Evolutionary conservation across 2,797 vertebrate species (phyloP).

Genomic region (Sebastes ruberrimus): DNA sequence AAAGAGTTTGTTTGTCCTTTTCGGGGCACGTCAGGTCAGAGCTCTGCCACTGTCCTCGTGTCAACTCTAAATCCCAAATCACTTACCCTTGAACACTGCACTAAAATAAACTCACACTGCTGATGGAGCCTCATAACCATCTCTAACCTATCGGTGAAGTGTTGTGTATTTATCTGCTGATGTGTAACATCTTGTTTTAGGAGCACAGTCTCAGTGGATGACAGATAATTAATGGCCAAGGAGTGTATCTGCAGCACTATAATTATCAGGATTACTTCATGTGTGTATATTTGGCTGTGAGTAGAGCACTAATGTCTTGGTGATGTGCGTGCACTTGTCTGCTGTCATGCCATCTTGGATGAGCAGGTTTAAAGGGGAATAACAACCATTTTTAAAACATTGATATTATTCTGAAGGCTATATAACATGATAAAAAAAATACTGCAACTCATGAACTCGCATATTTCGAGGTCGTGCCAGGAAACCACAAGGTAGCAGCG

Average conservation of each 20-base stretch:
- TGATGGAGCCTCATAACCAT: constrained; percentile 5
- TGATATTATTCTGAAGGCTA: no score
- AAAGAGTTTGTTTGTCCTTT: constrained; percentile 47
- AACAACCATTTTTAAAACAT: neutral
- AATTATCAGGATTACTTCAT: neutral
- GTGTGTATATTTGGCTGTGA: neutral
- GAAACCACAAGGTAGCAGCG: no score
- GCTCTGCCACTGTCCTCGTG: constrained; percentile 25
- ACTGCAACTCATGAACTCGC: no score
- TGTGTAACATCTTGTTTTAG: neutral
- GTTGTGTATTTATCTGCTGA: neutral
- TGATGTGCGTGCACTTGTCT: neutral
- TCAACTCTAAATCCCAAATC: constrained; percentile 38
- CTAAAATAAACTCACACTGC: constrained; percentile 21
- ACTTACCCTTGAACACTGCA: neutral
- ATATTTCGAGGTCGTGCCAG: no score
- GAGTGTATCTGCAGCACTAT: neutral
- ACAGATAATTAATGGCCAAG: neutral
- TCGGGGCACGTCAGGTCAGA: constrained; percentile 12
- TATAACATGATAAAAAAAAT: no score
- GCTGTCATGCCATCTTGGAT: neutral
- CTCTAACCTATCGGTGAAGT: neutral
- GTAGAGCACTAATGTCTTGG: neutral
- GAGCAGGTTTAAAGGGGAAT: constrained; percentile 6
- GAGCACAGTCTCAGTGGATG: neutral